phyloP scores from a whole-genome alignment of 1,140 invertebrate genomes.

The Heterodera carotae region DNA sequence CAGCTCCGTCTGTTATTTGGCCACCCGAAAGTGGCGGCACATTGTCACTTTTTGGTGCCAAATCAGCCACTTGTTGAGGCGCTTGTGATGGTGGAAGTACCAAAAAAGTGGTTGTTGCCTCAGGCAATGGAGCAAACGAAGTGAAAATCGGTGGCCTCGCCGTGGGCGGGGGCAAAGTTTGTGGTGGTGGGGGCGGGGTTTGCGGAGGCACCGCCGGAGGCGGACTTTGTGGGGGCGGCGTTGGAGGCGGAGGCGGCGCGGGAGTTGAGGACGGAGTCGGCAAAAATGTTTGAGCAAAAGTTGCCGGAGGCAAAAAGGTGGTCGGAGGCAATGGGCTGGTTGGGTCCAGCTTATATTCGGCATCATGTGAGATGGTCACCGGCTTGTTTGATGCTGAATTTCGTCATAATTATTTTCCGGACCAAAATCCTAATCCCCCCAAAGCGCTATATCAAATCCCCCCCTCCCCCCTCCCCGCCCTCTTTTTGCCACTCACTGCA shows the following conservation, averaged over 20 bases:
- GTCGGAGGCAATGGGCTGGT: constrained; percentile 30
- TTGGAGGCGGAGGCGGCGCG: background rate
- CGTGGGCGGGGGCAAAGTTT: background rate
- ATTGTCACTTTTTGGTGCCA: background rate
- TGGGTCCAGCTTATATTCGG: constrained; percentile 31
- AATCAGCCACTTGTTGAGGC: background rate
- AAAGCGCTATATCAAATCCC: background rate
- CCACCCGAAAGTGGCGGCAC: background rate
- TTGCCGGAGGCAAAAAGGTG: background rate
- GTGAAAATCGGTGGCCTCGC: background rate
- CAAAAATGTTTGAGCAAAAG: background rate
- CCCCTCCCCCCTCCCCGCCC: too few species aligned
- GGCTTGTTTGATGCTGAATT: constrained; percentile 33
- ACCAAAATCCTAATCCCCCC: too few species aligned
- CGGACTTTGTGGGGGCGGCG: background rate
- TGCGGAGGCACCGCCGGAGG: background rate
- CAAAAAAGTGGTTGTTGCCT: background rate
- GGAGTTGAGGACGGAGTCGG: background rate
- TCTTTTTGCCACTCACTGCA: constrained; percentile 29
- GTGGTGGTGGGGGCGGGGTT: background rate
- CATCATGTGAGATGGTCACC: constrained; percentile 41
- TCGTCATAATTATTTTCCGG: too few species aligned
- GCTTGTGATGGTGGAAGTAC: background rate
- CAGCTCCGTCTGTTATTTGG: background rate
- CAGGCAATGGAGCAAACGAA: background rate